Evolutionary conservation across 2,888 invertebrate species (phyloP).

Genomic region (Erebia palarica): DNA sequence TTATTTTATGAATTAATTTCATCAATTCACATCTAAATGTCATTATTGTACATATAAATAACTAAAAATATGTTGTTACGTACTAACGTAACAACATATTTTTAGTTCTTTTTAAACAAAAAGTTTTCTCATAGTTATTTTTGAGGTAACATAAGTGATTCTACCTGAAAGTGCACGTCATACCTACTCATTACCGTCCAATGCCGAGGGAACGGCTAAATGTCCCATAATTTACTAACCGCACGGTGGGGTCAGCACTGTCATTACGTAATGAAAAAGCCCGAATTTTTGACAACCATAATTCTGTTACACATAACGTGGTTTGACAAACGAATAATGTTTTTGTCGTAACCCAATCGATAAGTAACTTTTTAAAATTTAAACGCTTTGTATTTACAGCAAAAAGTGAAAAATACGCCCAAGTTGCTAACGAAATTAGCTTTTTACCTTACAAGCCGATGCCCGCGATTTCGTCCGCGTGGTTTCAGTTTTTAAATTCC

Average conservation of each 20-base stretch:
- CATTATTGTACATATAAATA: too few species aligned
- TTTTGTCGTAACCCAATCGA: not conserved
- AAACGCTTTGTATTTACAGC: too few species aligned
- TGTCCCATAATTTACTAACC: slow-evolving; percentile 62
- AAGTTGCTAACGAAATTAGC: too few species aligned
- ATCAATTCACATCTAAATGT: too few species aligned
- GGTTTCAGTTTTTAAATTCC: too few species aligned
- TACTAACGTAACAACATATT: too few species aligned
- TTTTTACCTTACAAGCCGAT: too few species aligned
- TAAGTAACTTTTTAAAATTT: not conserved
- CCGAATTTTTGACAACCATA: slow-evolving; percentile 29
- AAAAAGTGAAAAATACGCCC: too few species aligned
- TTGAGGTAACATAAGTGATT: slow-evolving; percentile 13
- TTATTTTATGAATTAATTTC: too few species aligned
- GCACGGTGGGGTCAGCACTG: slow-evolving; percentile 54
- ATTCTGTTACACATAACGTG: slow-evolving; percentile 24
- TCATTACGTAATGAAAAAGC: slow-evolving; percentile 59
- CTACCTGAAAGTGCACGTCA: slow-evolving; percentile 15
- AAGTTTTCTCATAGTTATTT: not conserved
- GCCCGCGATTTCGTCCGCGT: too few species aligned
- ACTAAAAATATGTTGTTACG: too few species aligned
- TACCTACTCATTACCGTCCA: slow-evolving; percentile 40
- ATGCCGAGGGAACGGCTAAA: slow-evolving; percentile 41
- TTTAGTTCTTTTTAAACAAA: not conserved
- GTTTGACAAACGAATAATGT: not conserved